Base-by-base conservation (phyloP, 2,113 vertebrate genomes). In the Terrapene triunguis region DNA sequence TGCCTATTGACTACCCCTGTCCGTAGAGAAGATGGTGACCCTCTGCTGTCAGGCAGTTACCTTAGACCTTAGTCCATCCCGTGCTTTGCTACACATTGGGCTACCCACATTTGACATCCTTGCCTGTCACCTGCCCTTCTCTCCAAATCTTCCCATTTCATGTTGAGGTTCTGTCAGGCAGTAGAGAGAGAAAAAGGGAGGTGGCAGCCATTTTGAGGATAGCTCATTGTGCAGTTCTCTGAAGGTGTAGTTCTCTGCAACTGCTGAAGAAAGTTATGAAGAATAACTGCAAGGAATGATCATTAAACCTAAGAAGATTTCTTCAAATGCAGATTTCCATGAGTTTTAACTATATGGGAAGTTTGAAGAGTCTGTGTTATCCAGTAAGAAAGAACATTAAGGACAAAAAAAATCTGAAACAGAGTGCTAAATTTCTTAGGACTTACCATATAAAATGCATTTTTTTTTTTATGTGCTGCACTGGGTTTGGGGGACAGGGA, bases 241-340 rank as follows among this genome's bases (percentile, higher is more conserved):
- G 57, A 59, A 29, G 27, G 11, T 59, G 29, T 29, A 59, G 32
- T 65, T 62, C 44, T 82, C 59, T 81, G 76, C 2, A 59, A 4
- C 80, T 84, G 47, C 74, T 89, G 84, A 38, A 42, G 82, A 57
- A 1, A 47, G 13, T 44, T 17, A 51, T 27, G 47, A 21, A 44
- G 42, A 16, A 9, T 9, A 21, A 2, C 53, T 2, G 13, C 14
- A 83, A 51, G 82, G 59, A 1, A 0, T 0, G 19, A 54, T 3
- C 79, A 25, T 62, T 62, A 13, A 4, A 27, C 51, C 53, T 0
- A 7, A 8, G 4, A 7, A 8, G 4, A 24, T 22, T 3, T 13
- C 47, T n/a, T 74, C 1, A 17, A 54, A 13, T 2, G 42, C 2
- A 78, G 80, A 1, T 22, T 38, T n/a, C 74, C 35, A 57, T 27